Evolutionary conservation across 2,797 vertebrate genomes (phyloP).

Genomic region (Acomys russatus): DNA sequence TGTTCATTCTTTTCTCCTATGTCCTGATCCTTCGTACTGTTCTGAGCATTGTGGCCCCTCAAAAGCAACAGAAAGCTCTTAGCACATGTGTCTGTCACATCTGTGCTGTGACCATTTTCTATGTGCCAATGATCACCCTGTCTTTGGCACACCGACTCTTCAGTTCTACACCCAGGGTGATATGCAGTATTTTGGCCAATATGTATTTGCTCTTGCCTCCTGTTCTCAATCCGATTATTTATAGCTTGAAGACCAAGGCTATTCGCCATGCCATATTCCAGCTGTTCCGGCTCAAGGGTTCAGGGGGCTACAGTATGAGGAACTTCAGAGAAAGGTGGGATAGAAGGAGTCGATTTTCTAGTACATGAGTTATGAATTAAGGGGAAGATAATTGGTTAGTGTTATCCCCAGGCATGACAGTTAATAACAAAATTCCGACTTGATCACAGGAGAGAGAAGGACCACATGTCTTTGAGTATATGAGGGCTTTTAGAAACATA

Average conservation of each 20-base stretch:
- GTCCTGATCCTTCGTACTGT: slow-evolving; percentile 86
- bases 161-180: slow-evolving; percentile 57
- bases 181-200: slow-evolving; percentile 79
- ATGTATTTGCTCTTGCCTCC: slow-evolving; percentile 80
- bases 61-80: slow-evolving; percentile 81
- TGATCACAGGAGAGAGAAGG: not conserved
- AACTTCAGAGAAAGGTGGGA: not conserved
- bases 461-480: not conserved
- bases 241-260: slow-evolving; percentile 79
- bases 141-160: slow-evolving; percentile 77
- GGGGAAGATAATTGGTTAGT: not conserved
- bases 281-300: slow-evolving; percentile 49
- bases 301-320: not conserved
- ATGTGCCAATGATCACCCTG: slow-evolving; percentile 81
- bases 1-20: slow-evolving; percentile 83
- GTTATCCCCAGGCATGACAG: not conserved
- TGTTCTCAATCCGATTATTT: slow-evolving; percentile 82
- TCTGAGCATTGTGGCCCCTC: slow-evolving; percentile 88
- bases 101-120: slow-evolving; percentile 81
- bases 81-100: slow-evolving; percentile 81
- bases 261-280: slow-evolving; percentile 67
- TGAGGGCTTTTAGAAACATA: not conserved
- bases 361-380: not conserved
- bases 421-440: not conserved
- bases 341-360: not conserved